Conservation (phyloP, 2,888 invertebrate species). For the Scelioninae gen. 1 region DNA sequence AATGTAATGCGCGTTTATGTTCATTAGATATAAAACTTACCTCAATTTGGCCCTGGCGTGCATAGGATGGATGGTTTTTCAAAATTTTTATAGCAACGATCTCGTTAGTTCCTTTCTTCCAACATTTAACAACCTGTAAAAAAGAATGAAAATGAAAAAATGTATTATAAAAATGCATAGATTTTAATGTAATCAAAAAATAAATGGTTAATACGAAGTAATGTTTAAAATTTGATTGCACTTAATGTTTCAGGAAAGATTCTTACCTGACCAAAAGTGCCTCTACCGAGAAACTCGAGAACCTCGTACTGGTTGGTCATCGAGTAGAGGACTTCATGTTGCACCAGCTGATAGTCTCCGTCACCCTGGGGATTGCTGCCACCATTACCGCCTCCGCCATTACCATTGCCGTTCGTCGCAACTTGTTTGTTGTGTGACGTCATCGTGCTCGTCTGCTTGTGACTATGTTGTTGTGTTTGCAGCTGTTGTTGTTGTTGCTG, state of each 20-base stretch:
- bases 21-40: slow-evolving; percentile 85
- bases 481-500: slow-evolving; percentile 82
- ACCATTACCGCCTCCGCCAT: slow-evolving; percentile 89
- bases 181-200: no score
- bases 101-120: slow-evolving; percentile 99
- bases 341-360: slow-evolving; percentile 99
- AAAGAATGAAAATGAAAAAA: no score
- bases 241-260: background rate
- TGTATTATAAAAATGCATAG: no score
- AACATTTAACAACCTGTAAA: slow-evolving; percentile 98
- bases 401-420: slow-evolving; percentile 89
- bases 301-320: slow-evolving; percentile 98
- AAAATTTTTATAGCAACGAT: slow-evolving; percentile 99
- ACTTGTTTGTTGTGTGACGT: slow-evolving; percentile 93
- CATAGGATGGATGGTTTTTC: slow-evolving; percentile 99
- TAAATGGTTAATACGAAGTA: no score
- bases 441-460: slow-evolving; percentile 86
- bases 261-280: slow-evolving; percentile 95
- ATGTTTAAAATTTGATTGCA: background rate
- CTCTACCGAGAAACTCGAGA: slow-evolving; percentile 99
- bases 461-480: slow-evolving; percentile 74
- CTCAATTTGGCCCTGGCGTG: slow-evolving; percentile 99
- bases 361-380: slow-evolving; percentile 88
- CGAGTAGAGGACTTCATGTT: slow-evolving; percentile 94
- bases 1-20: no score